A percentile compares a stretch with the other conserved stretches of the same genome.
Conservation (phyloP, 2,113 vertebrate genomes). For the Centrocercus urophasianus region DNA sequence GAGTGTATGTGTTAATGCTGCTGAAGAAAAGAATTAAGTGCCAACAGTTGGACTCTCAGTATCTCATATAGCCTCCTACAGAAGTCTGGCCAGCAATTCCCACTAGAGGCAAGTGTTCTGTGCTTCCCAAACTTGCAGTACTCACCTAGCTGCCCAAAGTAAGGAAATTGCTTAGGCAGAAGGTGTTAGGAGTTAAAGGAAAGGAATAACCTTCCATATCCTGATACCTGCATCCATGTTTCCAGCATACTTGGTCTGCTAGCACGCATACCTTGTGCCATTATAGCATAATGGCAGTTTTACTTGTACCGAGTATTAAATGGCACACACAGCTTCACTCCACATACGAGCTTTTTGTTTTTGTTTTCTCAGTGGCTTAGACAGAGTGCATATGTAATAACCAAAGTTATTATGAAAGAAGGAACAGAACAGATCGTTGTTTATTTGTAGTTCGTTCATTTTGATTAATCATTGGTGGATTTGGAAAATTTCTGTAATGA, state of each 20-base stretch:
- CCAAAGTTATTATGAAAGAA: background rate
- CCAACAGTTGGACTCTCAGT: no score
- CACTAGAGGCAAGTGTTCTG: background rate
- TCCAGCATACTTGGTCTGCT: background rate
- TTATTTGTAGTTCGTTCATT: background rate
- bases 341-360: background rate
- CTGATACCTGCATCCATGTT: accelerated
- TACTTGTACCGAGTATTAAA: accelerated
- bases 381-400: background rate
- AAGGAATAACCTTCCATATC: background rate
- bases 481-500: background rate
- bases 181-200: background rate
- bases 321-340: background rate
- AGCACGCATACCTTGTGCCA: accelerated
- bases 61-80: background rate
- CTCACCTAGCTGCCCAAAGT: background rate
- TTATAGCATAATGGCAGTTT: background rate
- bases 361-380: background rate
- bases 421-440: accelerated
- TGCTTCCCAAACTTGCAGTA: background rate
- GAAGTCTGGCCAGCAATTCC: background rate
- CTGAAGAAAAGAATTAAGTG: background rate
- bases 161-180: background rate
- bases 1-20: background rate
- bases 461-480: background rate